Evolutionary conservation across 2,888 invertebrate genomes (phyloP).

Genomic region (Lamproptera curius): DNA sequence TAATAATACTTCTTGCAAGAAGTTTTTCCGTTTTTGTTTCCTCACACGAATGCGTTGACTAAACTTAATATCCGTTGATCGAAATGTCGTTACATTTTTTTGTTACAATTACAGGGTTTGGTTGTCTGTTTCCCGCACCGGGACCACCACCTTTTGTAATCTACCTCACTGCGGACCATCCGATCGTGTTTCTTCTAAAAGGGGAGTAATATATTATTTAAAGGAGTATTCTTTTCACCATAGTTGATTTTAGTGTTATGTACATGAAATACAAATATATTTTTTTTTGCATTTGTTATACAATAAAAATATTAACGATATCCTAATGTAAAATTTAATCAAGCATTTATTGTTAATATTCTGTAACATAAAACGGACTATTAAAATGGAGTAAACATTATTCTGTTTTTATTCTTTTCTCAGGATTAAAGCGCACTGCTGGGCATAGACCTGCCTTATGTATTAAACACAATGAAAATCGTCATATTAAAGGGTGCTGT

Average conservation of each 20-base stretch:
- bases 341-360: too few relatives aligned
- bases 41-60: too few relatives aligned
- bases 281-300: background rate
- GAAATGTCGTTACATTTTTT: background rate
- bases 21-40: too few relatives aligned
- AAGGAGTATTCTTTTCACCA: background rate
- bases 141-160: constrained; percentile 21
- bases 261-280: background rate
- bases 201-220: background rate
- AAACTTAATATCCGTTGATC: too few relatives aligned
- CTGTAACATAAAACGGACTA: too few relatives aligned
- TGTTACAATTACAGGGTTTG: constrained; percentile 26
- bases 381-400: too few relatives aligned
- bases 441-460: too few relatives aligned
- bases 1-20: too few relatives aligned
- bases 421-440: too few relatives aligned
- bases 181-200: constrained; percentile 7
- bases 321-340: background rate
- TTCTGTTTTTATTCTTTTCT: too few relatives aligned
- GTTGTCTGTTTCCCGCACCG: constrained; percentile 27
- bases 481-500: too few relatives aligned
- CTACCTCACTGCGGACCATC: constrained; percentile 3
- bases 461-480: too few relatives aligned
- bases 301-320: background rate
- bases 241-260: background rate